Conservation (phyloP, 2,113 vertebrate genomes). For the Muntiacus muntjak region DNA sequence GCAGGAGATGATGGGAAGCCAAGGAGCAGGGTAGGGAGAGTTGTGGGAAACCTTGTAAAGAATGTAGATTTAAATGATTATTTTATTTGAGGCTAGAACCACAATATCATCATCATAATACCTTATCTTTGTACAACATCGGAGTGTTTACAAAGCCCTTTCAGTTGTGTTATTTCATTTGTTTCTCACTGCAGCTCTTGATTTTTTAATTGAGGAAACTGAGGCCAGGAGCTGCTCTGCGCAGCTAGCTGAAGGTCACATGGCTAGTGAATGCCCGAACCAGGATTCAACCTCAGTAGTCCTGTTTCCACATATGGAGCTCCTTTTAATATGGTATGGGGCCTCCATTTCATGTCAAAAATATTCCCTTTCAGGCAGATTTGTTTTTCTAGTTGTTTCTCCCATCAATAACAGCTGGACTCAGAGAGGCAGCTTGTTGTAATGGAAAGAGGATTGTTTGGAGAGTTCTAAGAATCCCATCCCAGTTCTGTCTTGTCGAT, state of each 20-base stretch:
- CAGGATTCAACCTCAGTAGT: not conserved
- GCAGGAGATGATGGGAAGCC: slow-evolving; percentile 61
- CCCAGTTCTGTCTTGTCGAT: not conserved
- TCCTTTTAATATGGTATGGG: slow-evolving; percentile 2
- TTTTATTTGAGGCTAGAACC: slow-evolving; percentile 45
- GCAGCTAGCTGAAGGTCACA: slow-evolving; percentile 4
- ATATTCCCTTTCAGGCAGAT: slow-evolving; percentile 1
- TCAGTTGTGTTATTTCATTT: slow-evolving; percentile 25
- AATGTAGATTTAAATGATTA: slow-evolving; percentile 38
- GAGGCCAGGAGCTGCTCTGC: not conserved
- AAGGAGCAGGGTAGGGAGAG: slow-evolving; percentile 32
- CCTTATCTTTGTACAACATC: slow-evolving; percentile 15
- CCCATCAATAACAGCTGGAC: slow-evolving; percentile 6
- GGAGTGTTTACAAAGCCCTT: not conserved
- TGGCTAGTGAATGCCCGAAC: not conserved
- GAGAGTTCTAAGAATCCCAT: not conserved
- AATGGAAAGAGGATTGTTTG: slow-evolving; percentile 7
- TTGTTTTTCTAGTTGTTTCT: slow-evolving; percentile 37
- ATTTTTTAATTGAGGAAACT: slow-evolving; percentile 55
- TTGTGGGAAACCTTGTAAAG: slow-evolving; percentile 47
- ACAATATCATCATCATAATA: slow-evolving; percentile 38
- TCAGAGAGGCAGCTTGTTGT: not conserved
- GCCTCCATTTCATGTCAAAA: slow-evolving; percentile 11
- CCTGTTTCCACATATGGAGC: not conserved
- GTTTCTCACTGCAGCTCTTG: slow-evolving; percentile 33